These are phyloP conservation scores for Cheilosia scutellata DNA, from an alignment of 2,888 invertebrate genomes.

Conservation along the genomic window DNA sequence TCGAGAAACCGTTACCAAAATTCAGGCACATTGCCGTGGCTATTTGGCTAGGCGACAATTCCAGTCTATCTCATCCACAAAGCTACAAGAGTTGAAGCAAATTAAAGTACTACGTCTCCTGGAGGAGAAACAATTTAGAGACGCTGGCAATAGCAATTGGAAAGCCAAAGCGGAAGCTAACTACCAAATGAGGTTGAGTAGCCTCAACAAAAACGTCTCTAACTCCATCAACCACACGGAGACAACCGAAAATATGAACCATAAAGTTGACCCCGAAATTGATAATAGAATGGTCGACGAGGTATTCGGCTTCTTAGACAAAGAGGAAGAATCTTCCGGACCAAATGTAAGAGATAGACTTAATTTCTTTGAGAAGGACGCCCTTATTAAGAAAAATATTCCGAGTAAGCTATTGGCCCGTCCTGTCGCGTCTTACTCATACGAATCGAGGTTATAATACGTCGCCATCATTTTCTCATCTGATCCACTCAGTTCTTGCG, in stretches of 20 bases:
- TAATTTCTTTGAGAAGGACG: constrained; percentile 82
- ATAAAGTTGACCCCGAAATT: constrained; percentile 83
- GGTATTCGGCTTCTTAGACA: constrained; percentile 88
- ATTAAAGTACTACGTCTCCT: constrained; percentile 83
- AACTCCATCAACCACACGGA: constrained; percentile 50
- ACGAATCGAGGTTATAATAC: constrained; percentile 77
- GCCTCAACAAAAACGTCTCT: constrained; percentile 82
- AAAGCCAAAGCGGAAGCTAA: constrained; percentile 88
- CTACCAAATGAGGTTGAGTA: constrained; percentile 88
- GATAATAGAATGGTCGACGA: constrained; percentile 88
- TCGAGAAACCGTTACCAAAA: constrained; percentile 87
- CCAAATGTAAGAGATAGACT: constrained; percentile 84
- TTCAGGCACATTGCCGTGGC: constrained; percentile 92
- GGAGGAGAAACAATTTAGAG: constrained; percentile 87
- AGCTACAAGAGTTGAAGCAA: constrained; percentile 80
- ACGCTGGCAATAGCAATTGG: constrained; percentile 88
- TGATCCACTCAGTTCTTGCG: background rate
- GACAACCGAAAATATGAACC: constrained; percentile 66
- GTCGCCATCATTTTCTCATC: constrained; percentile 24
- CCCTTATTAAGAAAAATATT: constrained; percentile 81
- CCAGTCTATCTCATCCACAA: constrained; percentile 28
- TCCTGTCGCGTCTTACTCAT: constrained; percentile 80
- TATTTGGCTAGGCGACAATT: constrained; percentile 86
- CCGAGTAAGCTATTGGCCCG: constrained; percentile 83
- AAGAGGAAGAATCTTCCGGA: constrained; percentile 85